phyloP scores from a whole-genome alignment of 2,888 invertebrate species.

The Perdita meconis region DNA sequence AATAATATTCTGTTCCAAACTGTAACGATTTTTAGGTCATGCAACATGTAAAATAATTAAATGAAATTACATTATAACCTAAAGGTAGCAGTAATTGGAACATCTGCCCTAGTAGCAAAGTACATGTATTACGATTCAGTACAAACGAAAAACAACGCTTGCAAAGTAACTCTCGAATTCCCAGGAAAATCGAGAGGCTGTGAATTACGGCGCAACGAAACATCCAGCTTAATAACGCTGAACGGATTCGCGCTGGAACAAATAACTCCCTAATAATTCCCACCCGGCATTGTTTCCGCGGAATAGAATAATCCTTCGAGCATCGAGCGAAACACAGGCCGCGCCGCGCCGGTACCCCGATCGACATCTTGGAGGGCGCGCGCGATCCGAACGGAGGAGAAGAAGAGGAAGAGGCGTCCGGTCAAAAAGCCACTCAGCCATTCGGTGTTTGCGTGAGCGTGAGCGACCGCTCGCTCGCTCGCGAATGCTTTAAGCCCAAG shows the following conservation, averaged over 20 bases:
- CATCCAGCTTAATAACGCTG: too few species aligned
- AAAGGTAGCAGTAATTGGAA: too few species aligned
- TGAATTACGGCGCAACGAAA: too few species aligned
- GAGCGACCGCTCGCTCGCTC: constrained; percentile 25
- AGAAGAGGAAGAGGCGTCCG: constrained; percentile 33
- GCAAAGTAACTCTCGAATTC: too few species aligned
- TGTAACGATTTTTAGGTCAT: too few species aligned
- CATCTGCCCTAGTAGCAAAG: too few species aligned
- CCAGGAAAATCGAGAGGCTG: too few species aligned
- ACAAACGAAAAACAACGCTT: too few species aligned
- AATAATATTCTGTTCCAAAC: too few species aligned
- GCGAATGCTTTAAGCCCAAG: constrained; percentile 62
- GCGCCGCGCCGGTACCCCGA: neutral
- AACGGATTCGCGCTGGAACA: neutral
- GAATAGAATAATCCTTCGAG: neutral
- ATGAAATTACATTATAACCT: too few species aligned
- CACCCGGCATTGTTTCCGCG: neutral
- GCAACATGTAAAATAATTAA: too few species aligned
- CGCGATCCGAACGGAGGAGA: constrained; percentile 10
- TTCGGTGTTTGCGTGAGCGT: constrained; percentile 66
- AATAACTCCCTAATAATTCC: neutral
- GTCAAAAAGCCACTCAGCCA: constrained; percentile 70
- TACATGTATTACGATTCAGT: too few species aligned
- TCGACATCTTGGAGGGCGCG: neutral
- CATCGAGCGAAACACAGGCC: neutral